These are phyloP conservation scores for Brotula barbata DNA, from an alignment of 2,797 vertebrate genomes.

Conservation along the genomic window DNA sequence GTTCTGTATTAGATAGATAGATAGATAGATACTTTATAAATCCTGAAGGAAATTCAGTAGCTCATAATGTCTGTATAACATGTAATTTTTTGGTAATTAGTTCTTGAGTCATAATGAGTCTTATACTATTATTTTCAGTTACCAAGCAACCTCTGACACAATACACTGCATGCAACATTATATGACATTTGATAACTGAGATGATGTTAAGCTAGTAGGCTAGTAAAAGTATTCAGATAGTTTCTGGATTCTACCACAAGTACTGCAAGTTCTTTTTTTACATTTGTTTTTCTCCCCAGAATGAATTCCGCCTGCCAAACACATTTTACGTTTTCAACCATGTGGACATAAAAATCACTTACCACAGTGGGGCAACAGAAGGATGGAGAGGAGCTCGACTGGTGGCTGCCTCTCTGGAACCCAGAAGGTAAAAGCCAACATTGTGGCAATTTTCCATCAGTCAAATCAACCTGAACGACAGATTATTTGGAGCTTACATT, in stretches of 20 bases:
- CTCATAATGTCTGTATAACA: not conserved
- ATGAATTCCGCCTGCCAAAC: constrained; percentile 88
- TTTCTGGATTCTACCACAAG: too few relatives aligned
- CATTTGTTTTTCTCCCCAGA: constrained; percentile 61
- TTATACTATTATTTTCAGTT: constrained; percentile 1
- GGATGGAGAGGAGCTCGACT: constrained; percentile 83
- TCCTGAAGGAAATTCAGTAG: too few relatives aligned
- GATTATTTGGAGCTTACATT: not conserved
- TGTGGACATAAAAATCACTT: constrained; percentile 88
- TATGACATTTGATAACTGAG: too few relatives aligned
- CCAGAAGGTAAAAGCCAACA: constrained; percentile 81
- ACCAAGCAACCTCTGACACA: not conserved
- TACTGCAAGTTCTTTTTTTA: too few relatives aligned
- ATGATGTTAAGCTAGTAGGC: too few relatives aligned
- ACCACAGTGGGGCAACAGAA: constrained; percentile 81
- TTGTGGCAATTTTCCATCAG: too few relatives aligned
- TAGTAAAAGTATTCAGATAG: too few relatives aligned
- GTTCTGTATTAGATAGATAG: too few relatives aligned
- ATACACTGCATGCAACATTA: too few relatives aligned
- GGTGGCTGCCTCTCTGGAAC: constrained; percentile 85
- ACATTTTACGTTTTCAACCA: constrained; percentile 93
- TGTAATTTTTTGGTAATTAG: not conserved
- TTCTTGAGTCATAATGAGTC: not conserved
- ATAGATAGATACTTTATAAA: too few relatives aligned
- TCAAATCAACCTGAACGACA: not conserved